Evolutionary conservation across 2,797 vertebrate species (phyloP), one percentile per base, ranked within the genome.

Genomic region (Triplophysa bombifrons): DNA sequence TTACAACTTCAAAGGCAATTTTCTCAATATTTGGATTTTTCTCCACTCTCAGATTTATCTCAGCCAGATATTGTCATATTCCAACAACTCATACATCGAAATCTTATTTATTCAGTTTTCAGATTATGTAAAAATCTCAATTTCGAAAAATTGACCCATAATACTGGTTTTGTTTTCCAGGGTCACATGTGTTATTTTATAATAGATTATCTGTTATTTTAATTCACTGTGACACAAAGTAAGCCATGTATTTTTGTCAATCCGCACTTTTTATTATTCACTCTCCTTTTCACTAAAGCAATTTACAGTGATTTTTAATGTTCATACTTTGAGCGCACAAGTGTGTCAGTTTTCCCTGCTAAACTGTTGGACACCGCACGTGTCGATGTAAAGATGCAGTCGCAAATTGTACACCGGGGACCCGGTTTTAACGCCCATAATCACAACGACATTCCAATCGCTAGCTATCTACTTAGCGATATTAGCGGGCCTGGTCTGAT

Each of bases 401-500:
- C 63, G 56, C 63, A 73, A 73, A 25, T 80, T 41, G 4, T 67
- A 80, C 78, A 73, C 50, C 3, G 14, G 72, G 77, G 68, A 79
- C 20, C 8, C 12, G 50, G 50, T 80, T 80, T 80, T 73, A 63
- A 67, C 16, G 51, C 50, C 50, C 46, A 61, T 64, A 60, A 79
- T 68, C 60, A 74, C 65, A 82, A 46, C 71, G 74, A 64, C 74
- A 55, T 69, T 73, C 73, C 51, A 63, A 81, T 73, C 27, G 27
- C 50, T 50, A 55, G 67, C 53, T 55, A 72, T 67, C 78, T 80
- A 73, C 75, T 78, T 74, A 81, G 66, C 66, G 50, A 80, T 67
- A 79, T 81, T 70, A 82, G 71, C 48, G 20, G 68, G 71, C 51
- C 68, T 60, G n/a, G 44, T 70, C 58, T 72, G 73, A 84, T 76